phyloP scores from a whole-genome alignment of 2,888 invertebrate species.

The Odiellus spinosus region DNA sequence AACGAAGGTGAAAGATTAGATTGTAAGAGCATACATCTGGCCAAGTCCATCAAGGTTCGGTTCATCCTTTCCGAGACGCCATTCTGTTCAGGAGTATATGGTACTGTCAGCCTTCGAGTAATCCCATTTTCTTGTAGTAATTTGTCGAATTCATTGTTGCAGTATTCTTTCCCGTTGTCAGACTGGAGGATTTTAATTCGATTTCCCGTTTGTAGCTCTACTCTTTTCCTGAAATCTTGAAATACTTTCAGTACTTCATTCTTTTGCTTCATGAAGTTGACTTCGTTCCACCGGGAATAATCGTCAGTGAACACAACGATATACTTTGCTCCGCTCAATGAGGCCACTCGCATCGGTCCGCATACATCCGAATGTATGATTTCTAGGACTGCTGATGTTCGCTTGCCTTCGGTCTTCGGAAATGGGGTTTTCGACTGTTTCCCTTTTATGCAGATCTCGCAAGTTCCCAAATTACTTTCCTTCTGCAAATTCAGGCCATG shows the following conservation, averaged over 20 bases:
- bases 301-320: slow-evolving; percentile 3
- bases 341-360: too few relatives aligned
- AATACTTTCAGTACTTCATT: neutral
- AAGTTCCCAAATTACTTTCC: too few relatives aligned
- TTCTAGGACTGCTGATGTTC: too few relatives aligned
- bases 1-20: slow-evolving; percentile 6
- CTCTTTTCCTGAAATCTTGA: slow-evolving; percentile 2
- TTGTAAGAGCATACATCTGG: slow-evolving; percentile 6
- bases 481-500: too few relatives aligned
- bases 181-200: slow-evolving; percentile 1
- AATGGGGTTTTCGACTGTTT: too few relatives aligned
- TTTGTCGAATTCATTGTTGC: slow-evolving; percentile 4
- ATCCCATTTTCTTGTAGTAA: slow-evolving; percentile 3
- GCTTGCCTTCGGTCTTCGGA: too few relatives aligned
- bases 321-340: slow-evolving; percentile 2
- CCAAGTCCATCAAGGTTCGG: slow-evolving; percentile 6
- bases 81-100: slow-evolving; percentile 8
- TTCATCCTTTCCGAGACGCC: slow-evolving; percentile 11
- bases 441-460: too few relatives aligned
- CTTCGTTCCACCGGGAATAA: slow-evolving; percentile 1
- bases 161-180: slow-evolving; percentile 11
- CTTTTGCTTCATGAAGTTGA: slow-evolving; percentile 2
- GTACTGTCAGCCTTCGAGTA: slow-evolving; percentile 3
- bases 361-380: too few relatives aligned
- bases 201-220: slow-evolving; percentile 1